Evolutionary conservation across 2,888 invertebrate genomes (phyloP).

Genomic region (Schrankia costaestrigalis): DNA sequence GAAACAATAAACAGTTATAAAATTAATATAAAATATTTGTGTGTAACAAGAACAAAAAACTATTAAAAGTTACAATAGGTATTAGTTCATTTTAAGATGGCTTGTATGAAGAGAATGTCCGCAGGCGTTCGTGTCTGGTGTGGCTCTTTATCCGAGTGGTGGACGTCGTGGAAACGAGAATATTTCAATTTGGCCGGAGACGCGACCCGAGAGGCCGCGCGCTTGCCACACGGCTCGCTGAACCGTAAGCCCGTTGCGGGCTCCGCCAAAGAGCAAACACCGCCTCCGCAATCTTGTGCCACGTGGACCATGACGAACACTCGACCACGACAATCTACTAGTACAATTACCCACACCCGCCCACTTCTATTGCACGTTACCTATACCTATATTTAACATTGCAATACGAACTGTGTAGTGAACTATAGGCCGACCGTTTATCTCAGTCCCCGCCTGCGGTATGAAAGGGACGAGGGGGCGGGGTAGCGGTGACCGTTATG

Average conservation of each 20-base stretch:
- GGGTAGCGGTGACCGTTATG: too few species aligned
- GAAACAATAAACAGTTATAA: too few species aligned
- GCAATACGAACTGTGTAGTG: too few species aligned
- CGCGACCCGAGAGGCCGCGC: conserved; percentile 75
- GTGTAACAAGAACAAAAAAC: not conserved
- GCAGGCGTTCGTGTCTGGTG: conserved; percentile 30
- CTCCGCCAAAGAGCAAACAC: conserved; percentile 78
- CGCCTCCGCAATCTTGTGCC: conserved; percentile 79
- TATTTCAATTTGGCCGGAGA: conserved; percentile 79
- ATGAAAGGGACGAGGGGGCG: too few species aligned
- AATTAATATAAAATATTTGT: not conserved
- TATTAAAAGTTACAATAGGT: not conserved
- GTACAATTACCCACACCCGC: conserved; percentile 63
- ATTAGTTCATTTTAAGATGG: conserved; percentile 29
- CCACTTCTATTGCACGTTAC: conserved; percentile 1
- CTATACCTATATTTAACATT: too few species aligned
- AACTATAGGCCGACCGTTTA: too few species aligned
- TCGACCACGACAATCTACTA: conserved; percentile 72
- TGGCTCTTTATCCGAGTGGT: conserved; percentile 44
- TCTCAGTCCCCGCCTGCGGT: too few species aligned
- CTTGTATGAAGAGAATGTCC: conserved; percentile 32
- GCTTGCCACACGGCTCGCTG: conserved; percentile 73
- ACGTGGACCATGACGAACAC: conserved; percentile 73
- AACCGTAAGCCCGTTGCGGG: conserved; percentile 75
- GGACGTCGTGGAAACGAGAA: conserved; percentile 59